These are phyloP conservation scores for Bhutanitis thaidina DNA, from an alignment of 2,888 invertebrate genomes.

Conservation along the genomic window DNA sequence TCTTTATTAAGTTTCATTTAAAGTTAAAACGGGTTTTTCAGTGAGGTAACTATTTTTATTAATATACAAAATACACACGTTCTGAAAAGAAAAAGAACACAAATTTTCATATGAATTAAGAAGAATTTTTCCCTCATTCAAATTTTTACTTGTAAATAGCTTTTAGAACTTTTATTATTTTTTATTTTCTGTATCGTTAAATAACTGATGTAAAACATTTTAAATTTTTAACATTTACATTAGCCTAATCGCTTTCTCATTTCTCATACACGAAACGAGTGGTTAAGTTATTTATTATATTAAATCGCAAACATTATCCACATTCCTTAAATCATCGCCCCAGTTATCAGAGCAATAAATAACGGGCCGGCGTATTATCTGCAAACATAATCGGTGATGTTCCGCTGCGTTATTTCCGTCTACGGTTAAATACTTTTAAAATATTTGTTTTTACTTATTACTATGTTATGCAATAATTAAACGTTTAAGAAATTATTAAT, in stretches of 20 bases:
- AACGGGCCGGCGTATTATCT: conserved; percentile 59
- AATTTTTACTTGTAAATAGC: too few relatives aligned
- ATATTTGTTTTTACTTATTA: conserved; percentile 43
- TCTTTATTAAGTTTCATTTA: too few relatives aligned
- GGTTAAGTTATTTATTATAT: conserved; percentile 58
- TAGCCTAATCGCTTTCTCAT: not conserved
- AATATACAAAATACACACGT: too few relatives aligned
- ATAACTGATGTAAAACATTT: too few relatives aligned
- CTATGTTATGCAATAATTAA: conserved; percentile 23
- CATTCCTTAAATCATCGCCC: conserved; percentile 70
- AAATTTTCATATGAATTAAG: too few relatives aligned
- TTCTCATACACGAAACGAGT: conserved; percentile 2
- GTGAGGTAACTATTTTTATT: too few relatives aligned
- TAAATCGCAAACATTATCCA: conserved; percentile 63
- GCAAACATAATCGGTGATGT: conserved; percentile 63
- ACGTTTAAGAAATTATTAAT: too few relatives aligned
- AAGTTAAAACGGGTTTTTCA: too few relatives aligned
- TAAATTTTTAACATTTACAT: not conserved
- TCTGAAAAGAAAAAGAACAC: too few relatives aligned
- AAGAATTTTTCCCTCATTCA: too few relatives aligned
- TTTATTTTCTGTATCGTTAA: too few relatives aligned
- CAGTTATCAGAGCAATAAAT: conserved; percentile 66
- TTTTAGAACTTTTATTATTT: too few relatives aligned
- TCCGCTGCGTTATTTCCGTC: conserved; percentile 63
- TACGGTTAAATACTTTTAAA: conserved; percentile 63